A percentile compares a stretch with the other conserved stretches of the same genome.
Evolutionary conservation across 2,797 vertebrate species (phyloP).

Genomic region (Rhadinocentrus ornatus): DNA sequence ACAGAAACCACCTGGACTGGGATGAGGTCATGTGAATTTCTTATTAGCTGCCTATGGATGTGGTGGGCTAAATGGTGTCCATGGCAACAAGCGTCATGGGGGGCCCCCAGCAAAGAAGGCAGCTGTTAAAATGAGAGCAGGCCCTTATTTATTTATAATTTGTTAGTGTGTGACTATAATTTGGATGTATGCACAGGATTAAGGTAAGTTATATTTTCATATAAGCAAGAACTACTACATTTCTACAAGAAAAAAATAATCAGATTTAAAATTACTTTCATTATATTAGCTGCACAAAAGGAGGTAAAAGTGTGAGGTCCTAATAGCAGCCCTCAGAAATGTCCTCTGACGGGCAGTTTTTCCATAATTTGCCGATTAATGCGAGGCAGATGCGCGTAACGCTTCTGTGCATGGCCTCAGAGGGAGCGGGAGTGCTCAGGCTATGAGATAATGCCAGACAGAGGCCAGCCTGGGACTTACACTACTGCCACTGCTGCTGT

Average conservation of each 20-base stretch:
- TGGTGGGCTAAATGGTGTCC: conserved; percentile 49
- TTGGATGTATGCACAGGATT: not conserved
- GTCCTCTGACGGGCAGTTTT: conserved; percentile 74
- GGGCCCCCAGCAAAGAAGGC: conserved; percentile 33
- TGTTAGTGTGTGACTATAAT: not conserved
- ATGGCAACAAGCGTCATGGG: conserved; percentile 27
- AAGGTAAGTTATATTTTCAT: not conserved
- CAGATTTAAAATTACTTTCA: not conserved
- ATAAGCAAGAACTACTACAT: not conserved
- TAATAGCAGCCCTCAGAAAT: conserved; percentile 44
- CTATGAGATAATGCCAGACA: conserved; percentile 80
- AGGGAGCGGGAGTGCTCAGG: conserved; percentile 76
- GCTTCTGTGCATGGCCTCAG: conserved; percentile 75
- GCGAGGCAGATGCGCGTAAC: conserved; percentile 81
- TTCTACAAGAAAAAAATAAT: not conserved
- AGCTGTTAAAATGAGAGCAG: conserved; percentile 15
- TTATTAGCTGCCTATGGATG: conserved; percentile 32
- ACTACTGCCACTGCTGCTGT: conserved; percentile 53
- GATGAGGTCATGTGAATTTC: conserved; percentile 64
- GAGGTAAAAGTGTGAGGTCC: not conserved
- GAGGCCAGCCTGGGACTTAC: conserved; percentile 70
- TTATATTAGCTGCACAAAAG: not conserved
- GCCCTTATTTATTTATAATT: conserved; percentile 22
- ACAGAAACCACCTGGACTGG: conserved; percentile 51
- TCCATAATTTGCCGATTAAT: conserved; percentile 81